Evolutionary conservation across 2,797 vertebrate genomes (phyloP).

Genomic region (Falco peregrinus): DNA sequence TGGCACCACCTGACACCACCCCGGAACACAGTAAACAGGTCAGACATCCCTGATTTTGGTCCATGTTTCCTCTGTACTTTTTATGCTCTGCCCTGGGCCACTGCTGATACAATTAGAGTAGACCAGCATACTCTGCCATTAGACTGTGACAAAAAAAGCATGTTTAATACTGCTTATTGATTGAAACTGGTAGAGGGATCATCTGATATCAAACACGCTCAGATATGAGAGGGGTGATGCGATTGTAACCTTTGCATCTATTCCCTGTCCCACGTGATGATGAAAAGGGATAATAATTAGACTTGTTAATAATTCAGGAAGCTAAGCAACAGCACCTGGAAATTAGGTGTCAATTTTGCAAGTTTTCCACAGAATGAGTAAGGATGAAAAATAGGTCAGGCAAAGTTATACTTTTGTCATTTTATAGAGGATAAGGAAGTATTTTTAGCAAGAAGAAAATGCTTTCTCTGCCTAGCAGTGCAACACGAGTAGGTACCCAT

Average conservation of each 20-base stretch:
- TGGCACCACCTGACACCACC: not conserved
- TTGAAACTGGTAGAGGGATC: not conserved
- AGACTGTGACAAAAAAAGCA: not conserved
- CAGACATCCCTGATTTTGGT: not conserved
- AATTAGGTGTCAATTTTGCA: conserved; percentile 47
- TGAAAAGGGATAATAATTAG: conserved; percentile 15
- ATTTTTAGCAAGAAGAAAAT: conserved; percentile 53
- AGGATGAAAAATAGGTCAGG: conserved; percentile 22
- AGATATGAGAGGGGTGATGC: not conserved
- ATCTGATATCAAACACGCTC: not conserved
- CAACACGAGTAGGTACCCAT: not conserved
- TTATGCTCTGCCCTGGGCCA: not conserved
- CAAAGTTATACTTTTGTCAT: not conserved
- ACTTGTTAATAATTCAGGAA: conserved; percentile 24
- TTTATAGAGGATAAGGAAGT: not conserved
- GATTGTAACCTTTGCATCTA: not conserved
- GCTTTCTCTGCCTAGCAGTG: not conserved
- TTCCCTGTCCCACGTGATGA: not conserved
- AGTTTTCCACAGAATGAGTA: conserved; percentile 36
- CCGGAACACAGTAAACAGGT: not conserved
- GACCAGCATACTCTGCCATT: not conserved
- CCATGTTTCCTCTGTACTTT: not conserved
- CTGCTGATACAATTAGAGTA: not conserved
- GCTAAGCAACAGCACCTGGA: conserved; percentile 52
- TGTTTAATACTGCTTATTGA: not conserved